Evolutionary conservation across 2,113 vertebrate species (phyloP), one percentile per base, ranked within the genome.

Genomic region (Dipodomys merriami): DNA sequence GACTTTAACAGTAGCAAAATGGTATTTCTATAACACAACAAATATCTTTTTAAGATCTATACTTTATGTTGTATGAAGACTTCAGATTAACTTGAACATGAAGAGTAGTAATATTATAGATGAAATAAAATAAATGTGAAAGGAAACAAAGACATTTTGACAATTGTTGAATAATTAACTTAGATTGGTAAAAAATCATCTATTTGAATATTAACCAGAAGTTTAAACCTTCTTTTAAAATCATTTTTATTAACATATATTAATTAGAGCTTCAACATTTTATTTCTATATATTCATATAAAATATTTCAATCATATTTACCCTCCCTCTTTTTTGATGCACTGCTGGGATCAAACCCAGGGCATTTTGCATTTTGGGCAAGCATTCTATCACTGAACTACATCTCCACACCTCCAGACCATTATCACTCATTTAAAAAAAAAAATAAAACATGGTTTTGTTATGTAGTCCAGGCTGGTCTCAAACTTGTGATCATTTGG

Each of bases 101-200:
- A 91, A 71, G 85, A 68, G 53, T 49, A 57, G 19, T 84, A 90
- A 80, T 85, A 79, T 20, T 93, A 77, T 19, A 91, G 23, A 88
- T 46, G 29, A 89, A 77, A 82, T 86, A 20, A 81, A 92, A 62
- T 80, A 86, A 92, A 96, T n/a, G 27, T 94, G 76, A 88, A 91
- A 88, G 20, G 60, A 87, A 91, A 93, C 68, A 57, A 64, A 53
- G 23, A 39, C 19, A 79, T 84, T 91, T 91, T 93, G 57, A 71
- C 30, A 94, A 35, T 81, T 29, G 2, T 49, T 95, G 83, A 60
- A 16, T 49, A 72, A 71, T 84, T 44, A 84, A 88, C 33, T 81
- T 92, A 86, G 39, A 4, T 57, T 57, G 39, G 62, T 35, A 62
- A 33, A 86, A 86, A 29, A 65, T 90, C 44, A 64, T 86, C 30